phyloP scores from a whole-genome alignment of 2,797 vertebrate species.

The Euthynnus affinis region DNA sequence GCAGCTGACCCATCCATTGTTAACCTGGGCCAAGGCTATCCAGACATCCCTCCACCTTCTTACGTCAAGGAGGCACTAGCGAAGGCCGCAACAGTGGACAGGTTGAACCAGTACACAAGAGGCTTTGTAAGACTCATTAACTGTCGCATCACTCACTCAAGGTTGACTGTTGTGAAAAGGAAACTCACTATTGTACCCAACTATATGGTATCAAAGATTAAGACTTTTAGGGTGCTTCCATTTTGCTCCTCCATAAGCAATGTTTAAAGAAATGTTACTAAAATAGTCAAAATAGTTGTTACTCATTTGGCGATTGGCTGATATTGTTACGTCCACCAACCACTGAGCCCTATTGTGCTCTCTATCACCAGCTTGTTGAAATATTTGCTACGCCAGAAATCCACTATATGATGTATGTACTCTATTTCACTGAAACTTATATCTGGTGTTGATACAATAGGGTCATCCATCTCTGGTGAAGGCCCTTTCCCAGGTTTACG shows the following conservation, averaged over 20 bases:
- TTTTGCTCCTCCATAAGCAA: neutral
- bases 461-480: slow-evolving; percentile 94
- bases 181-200: neutral
- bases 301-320: neutral
- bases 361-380: neutral
- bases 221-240: neutral
- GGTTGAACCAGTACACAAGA: slow-evolving; percentile 95
- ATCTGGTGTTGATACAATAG: slow-evolving; percentile 72
- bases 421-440: neutral
- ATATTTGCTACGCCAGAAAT: neutral
- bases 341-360: neutral
- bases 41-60: slow-evolving; percentile 92
- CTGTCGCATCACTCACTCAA: neutral
- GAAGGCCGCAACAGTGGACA: slow-evolving; percentile 86
- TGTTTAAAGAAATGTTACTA: neutral
- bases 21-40: slow-evolving; percentile 94
- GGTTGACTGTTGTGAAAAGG: neutral
- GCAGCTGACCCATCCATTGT: slow-evolving; percentile 92
- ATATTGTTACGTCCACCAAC: neutral
- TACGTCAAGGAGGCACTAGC: slow-evolving; percentile 92
- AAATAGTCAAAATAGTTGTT: neutral
- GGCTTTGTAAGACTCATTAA: slow-evolving; percentile 90
- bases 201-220: too few relatives aligned
- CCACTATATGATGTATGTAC: neutral
- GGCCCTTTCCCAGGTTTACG: slow-evolving; percentile 92